These are phyloP conservation scores for Dryobates pubescens DNA, from an alignment of 2,797 vertebrate genomes.

Conservation along the genomic window DNA sequence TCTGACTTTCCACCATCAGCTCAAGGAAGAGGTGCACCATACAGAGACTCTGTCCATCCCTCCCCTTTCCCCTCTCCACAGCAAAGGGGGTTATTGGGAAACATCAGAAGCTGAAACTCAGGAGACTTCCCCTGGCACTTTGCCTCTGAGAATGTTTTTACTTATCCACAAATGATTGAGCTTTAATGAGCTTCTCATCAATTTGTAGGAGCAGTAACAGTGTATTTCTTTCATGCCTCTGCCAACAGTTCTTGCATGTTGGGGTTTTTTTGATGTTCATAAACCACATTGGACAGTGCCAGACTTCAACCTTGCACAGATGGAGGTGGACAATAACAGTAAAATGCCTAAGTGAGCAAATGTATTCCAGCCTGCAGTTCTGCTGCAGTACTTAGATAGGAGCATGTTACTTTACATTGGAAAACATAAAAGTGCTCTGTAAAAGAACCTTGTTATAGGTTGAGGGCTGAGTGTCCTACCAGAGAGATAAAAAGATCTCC, in stretches of 20 bases:
- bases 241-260: not conserved
- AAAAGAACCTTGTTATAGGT: not conserved
- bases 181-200: conserved; percentile 45
- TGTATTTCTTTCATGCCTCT: not conserved
- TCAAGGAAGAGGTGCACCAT: not conserved
- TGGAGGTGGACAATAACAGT: conserved; percentile 5
- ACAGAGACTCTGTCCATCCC: not conserved
- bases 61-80: not conserved
- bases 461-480: too few species aligned
- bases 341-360: conserved; percentile 5
- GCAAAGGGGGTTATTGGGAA: not conserved
- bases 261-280: not conserved
- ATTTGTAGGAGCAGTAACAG: not conserved
- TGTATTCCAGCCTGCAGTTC: not conserved
- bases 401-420: conserved; percentile 1
- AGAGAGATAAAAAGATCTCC: too few species aligned
- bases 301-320: conserved; percentile 35
- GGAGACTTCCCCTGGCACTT: conserved; percentile 2
- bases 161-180: not conserved
- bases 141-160: conserved; percentile 36
- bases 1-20: not conserved
- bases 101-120: conserved; percentile 22
- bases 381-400: conserved; percentile 8
- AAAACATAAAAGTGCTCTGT: not conserved
- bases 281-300: conserved; percentile 18